Evolutionary conservation across 2,888 invertebrate species (phyloP), one percentile per base, ranked within the genome.

Genomic region (Schrankia costaestrigalis): DNA sequence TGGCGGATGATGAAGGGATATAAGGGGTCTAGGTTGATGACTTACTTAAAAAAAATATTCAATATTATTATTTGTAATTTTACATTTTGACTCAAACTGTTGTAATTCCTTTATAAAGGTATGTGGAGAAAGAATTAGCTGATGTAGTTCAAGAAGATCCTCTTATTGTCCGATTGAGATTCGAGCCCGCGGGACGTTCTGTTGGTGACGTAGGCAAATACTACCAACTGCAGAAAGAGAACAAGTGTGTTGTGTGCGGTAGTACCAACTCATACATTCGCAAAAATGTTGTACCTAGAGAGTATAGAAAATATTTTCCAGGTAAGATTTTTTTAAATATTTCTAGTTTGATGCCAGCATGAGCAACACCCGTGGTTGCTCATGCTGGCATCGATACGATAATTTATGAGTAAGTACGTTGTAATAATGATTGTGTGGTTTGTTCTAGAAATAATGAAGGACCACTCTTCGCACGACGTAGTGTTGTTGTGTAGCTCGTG

Each of bases 201-300:
- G 89, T 90, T 3, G 92, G 92, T 6, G 91, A 91, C 45, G 91
- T 90, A 13, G 93, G 93, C n/a, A 86, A 90, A 26, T 95, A 93
- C 75, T 95, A 95, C 67, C 90, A 91, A 41, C 89, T 90, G 30
- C 84, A 90, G 2, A 94, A 95, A 62, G 88, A 91, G 43, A 95
- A 95, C 74, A 89, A 89, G 24, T 95, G 95, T 66, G 95, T 95
- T 1, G 95, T 95, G 0, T 96, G 95, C 66, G 95, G 95, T 0
- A 67, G 78, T 4, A 74, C 75, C 0, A 90, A 94, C 48, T 90
- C 91, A 0, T 93, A 92, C 59, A 90, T 93, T 33, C 80, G 93
- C 11, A 96, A 96, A 75, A 93, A 94, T 55, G 90, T 96, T n/a
- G 92, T 96, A 17, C 95, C 95, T 0, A 89, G 92, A 35, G 95